A percentile compares a stretch with the other conserved stretches of the same genome.
These are phyloP conservation scores for Morone saxatilis DNA, from an alignment of 2,113 vertebrate species.

Conservation along the genomic window DNA sequence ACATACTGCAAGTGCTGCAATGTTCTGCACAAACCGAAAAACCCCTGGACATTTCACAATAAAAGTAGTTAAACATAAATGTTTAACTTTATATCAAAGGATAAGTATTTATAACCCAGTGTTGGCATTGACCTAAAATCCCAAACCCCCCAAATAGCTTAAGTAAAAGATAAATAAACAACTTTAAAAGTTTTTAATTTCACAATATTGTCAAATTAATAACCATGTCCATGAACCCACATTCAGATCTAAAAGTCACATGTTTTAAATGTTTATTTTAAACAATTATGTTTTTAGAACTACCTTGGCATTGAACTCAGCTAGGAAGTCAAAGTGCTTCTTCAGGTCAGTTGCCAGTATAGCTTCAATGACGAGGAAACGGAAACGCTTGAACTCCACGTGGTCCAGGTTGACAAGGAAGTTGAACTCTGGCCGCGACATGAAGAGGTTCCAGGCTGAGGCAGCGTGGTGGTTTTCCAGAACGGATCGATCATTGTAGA, in stretches of 20 bases:
- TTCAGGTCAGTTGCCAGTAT: conserved; percentile 98
- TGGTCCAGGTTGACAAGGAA: conserved; percentile 95
- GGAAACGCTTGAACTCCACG: conserved; percentile 97
- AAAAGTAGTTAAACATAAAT: not conserved
- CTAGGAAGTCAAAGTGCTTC: conserved; percentile 98
- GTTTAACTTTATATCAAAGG: conserved; percentile 11
- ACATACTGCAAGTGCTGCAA: conserved; percentile 32
- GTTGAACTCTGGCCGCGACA: conserved; percentile 96
- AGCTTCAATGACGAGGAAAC: conserved; percentile 98
- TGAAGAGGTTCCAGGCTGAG: conserved; percentile 97
- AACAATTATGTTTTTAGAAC: conserved; percentile 6
- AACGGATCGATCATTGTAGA: conserved; percentile 98
- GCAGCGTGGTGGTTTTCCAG: conserved; percentile 98
- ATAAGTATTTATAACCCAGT: not conserved
- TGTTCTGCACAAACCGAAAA: conserved; percentile 36
- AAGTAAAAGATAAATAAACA: not conserved
- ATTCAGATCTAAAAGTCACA: not conserved
- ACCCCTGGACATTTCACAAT: conserved; percentile 22
- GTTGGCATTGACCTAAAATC: not conserved
- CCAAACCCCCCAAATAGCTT: not conserved
- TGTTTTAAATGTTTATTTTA: not conserved
- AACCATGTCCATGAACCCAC: not conserved
- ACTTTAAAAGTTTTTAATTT: not conserved
- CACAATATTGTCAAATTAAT: not conserved
- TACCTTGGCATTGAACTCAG: conserved; percentile 98